A percentile compares a stretch with the other conserved stretches of the same genome.
These are phyloP conservation scores for Caerostris extrusa DNA, from an alignment of 1,140 invertebrate species.

Conservation along the genomic window DNA sequence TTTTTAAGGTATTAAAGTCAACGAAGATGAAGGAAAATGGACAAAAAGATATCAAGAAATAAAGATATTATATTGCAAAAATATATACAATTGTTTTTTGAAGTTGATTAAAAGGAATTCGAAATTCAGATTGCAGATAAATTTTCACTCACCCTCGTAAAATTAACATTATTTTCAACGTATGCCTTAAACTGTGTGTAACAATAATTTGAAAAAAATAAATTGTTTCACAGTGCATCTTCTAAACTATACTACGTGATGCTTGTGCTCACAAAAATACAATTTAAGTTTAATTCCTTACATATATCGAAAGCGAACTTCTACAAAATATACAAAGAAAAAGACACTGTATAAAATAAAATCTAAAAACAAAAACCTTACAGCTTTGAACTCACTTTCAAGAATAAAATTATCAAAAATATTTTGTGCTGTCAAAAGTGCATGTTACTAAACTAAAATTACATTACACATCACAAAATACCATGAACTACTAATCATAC, in stretches of 20 bases:
- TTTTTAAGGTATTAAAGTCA: no score
- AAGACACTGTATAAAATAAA: slow-evolving; percentile 44
- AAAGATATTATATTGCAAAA: no score
- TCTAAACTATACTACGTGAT: neutral
- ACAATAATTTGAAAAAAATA: no score
- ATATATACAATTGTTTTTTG: no score
- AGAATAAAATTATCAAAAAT: neutral
- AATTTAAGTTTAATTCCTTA: neutral
- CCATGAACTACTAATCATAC: slow-evolving; percentile 39
- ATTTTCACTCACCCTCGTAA: no score
- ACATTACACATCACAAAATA: slow-evolving; percentile 20
- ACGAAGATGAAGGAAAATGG: no score
- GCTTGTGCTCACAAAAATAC: neutral
- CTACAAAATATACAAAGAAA: neutral
- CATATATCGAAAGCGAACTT: slow-evolving; percentile 45
- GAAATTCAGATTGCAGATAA: no score
- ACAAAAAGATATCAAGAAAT: no score
- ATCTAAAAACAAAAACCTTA: slow-evolving; percentile 55
- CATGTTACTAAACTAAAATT: slow-evolving; percentile 33
- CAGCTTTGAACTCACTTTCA: neutral
- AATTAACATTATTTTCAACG: no score
- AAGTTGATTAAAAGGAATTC: no score
- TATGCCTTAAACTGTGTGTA: no score
- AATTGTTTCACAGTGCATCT: neutral
- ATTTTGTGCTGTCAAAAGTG: slow-evolving; percentile 55